Evolutionary conservation across 1,140 invertebrate genomes (phyloP).

Genomic region (Aplysia californica): DNA sequence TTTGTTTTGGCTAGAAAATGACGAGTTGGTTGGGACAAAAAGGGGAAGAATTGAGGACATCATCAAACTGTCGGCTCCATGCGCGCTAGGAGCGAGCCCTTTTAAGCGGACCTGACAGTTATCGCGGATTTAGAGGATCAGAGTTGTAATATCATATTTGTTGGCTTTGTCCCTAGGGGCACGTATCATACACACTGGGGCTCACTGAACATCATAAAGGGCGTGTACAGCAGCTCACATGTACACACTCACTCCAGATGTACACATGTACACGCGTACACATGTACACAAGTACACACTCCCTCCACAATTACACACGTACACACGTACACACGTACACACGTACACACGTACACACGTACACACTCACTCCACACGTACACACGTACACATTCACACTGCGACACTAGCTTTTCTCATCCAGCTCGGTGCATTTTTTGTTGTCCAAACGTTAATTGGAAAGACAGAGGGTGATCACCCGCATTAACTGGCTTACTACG

Average conservation of each 20-base stretch:
- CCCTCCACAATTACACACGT: too few relatives aligned
- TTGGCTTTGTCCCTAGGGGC: neutral
- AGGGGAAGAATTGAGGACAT: constrained; percentile 1
- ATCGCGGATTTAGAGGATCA: too few relatives aligned
- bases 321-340: too few relatives aligned
- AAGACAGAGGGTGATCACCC: neutral
- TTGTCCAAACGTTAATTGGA: too few relatives aligned
- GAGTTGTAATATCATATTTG: constrained; percentile 1
- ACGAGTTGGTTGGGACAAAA: neutral
- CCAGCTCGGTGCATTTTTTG: too few relatives aligned
- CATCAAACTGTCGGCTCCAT: constrained; percentile 5
- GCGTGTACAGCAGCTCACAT: neutral
- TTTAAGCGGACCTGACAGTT: neutral
- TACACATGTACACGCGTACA: neutral
- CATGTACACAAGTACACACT: neutral
- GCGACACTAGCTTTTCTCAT: too few relatives aligned
- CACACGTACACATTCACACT: neutral
- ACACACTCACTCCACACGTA: neutral
- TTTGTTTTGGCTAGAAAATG: constrained; percentile 4
- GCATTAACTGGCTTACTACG: neutral
- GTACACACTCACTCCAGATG: neutral
- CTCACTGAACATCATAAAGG: too few relatives aligned
- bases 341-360: too few relatives aligned
- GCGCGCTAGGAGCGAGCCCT: neutral
- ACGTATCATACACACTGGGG: too few relatives aligned